phyloP scores from a whole-genome alignment of 2,113 vertebrate species.

The Vidua chalybeata region DNA sequence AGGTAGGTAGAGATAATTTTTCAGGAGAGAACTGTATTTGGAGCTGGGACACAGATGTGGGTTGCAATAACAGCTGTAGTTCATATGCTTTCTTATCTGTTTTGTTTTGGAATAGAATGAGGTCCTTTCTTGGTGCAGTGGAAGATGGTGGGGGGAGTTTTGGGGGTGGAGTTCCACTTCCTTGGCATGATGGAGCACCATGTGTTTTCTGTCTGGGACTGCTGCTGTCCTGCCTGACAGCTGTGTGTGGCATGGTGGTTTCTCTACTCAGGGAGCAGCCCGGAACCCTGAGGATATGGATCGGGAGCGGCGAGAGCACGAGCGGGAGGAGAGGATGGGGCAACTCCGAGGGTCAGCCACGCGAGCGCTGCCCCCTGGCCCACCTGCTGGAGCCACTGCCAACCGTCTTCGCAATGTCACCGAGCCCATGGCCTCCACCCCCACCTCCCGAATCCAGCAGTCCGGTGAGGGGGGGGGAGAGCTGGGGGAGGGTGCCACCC shows the following conservation, averaged over 20 bases:
- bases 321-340: conserved; percentile 90
- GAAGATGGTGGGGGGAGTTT: neutral
- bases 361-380: conserved; percentile 79
- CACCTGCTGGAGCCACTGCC: conserved; percentile 76
- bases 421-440: conserved; percentile 90
- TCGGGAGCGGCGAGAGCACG: conserved; percentile 87
- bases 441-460: conserved; percentile 90
- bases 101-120: neutral
- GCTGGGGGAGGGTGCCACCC: no score
- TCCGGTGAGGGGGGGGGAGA: conserved; percentile 79
- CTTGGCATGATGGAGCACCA: rapidly evolving
- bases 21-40: neutral
- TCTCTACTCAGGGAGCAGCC: conserved; percentile 84
- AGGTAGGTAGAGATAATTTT: neutral
- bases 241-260: rapidly evolving
- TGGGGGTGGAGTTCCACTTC: neutral
- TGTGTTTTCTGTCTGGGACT: neutral
- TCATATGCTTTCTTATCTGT: neutral
- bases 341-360: conserved; percentile 83
- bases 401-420: conserved; percentile 90
- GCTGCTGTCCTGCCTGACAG: neutral
- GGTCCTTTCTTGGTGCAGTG: neutral
- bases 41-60: neutral
- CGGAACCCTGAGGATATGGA: conserved; percentile 91
- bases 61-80: neutral